Base-by-base conservation (phyloP, 1,140 invertebrate genomes). In the Calosoma granatense region DNA sequence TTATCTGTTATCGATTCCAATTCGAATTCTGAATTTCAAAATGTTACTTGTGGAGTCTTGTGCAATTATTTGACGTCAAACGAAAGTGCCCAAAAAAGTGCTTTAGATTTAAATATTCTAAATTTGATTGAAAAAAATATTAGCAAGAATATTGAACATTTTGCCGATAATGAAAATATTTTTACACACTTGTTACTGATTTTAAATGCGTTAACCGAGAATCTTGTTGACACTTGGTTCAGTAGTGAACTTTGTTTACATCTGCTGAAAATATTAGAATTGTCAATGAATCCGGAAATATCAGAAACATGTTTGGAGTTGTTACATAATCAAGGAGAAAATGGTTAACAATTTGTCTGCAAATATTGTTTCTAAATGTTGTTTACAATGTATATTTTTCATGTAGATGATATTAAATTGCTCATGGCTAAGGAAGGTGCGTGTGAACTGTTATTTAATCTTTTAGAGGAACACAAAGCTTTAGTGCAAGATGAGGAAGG, bases 61-160 rank as follows among this genome's bases (percentile, higher is more conserved):
- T 77, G 92, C 9, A 94, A 93, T 73, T 83, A 90, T 67, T 78
- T 89, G 41, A 82, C 87, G 54, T 85, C 82, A 20, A 85, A 88
- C 65, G 81, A 85, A 68, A 77, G 80, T 56, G 74, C 84, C 52
- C 78, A 83, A 51, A 78, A 80, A 61, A 69, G 81, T 64, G 81
- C 84, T 39, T 70, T 90, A 55, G 78, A 88, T 60, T 76, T 78
- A 55, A 79, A 81, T 21, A 74, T 87, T n/a, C 75, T 89, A 58
- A 75, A 83, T 36, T 73, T 84, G 55, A 60, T 79, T 11, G 70
- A 76, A 59, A 65, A 68, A 53, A 73, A 81, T 54, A 67, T 83
- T 19, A 56, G 57, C 21, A 57, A 61, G 15, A 72, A 75, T 63
- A 61, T 71, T 4, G 59, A 65, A 2, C 70, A 73, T 64, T 69